phyloP scores from a whole-genome alignment of 2,113 vertebrate genomes.

The Ictalurus punctatus region DNA sequence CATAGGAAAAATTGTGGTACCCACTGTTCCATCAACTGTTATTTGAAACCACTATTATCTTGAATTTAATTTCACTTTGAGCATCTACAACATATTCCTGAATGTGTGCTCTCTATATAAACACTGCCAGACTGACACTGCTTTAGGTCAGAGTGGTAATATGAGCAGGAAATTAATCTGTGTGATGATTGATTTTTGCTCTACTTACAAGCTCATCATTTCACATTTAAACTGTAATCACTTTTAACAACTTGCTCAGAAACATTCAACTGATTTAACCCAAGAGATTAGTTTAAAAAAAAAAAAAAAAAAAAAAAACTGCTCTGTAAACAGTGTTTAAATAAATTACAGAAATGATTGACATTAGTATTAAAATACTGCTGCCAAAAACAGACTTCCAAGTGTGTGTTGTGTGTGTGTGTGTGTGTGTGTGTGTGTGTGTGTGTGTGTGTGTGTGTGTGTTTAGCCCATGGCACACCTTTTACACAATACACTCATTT shows the following conservation, averaged over 20 bases:
- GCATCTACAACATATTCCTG: neutral
- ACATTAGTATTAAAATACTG: conserved; percentile 53
- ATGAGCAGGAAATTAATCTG: neutral
- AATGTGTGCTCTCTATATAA: conserved; percentile 4
- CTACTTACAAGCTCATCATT: conserved; percentile 51
- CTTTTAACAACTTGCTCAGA: conserved; percentile 30
- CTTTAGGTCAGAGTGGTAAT: neutral
- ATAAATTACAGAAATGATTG: conserved; percentile 53
- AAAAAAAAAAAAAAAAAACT: conserved; percentile 18
- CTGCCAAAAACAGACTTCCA: conserved; percentile 55
- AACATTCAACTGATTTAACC: conserved; percentile 44
- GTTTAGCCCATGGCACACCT: conserved; percentile 45
- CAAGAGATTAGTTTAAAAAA: conserved; percentile 7
- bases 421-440: conserved; percentile 34
- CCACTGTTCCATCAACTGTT: neutral
- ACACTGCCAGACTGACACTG: neutral
- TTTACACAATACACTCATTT: conserved; percentile 52
- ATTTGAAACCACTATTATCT: neutral
- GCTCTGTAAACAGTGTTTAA: conserved; percentile 50
- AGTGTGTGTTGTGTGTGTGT: conserved; percentile 41
- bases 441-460: conserved; percentile 29
- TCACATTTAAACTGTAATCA: conserved; percentile 39
- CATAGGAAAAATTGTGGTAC: neutral
- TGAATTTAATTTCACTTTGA: neutral
- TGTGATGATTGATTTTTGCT: conserved; percentile 17